Percentiles rank a stretch among this genome's conserved stretches.
These are phyloP conservation scores for Diprion similis DNA, from an alignment of 1,140 invertebrate species.

Conservation along the genomic window DNA sequence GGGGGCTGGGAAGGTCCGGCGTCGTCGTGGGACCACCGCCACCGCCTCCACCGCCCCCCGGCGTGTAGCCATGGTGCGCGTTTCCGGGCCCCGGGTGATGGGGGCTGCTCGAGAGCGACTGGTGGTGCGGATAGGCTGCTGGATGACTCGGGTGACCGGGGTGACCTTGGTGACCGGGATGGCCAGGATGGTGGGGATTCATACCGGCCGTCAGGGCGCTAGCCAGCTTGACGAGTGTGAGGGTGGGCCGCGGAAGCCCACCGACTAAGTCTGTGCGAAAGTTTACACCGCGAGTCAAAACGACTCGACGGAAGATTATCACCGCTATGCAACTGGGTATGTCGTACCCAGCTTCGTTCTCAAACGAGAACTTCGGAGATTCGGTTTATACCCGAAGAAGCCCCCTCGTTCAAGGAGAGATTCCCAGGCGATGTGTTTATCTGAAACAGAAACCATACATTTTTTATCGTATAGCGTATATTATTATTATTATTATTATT, in stretches of 20 bases:
- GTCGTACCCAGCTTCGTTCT: too few species aligned
- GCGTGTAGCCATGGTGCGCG: conserved; percentile 52
- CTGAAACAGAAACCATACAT: too few species aligned
- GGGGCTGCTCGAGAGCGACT: conserved; percentile 59
- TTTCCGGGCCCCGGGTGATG: conserved; percentile 54
- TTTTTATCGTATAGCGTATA: too few species aligned
- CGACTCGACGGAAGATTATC: not conserved
- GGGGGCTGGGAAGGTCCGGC: conserved; percentile 54
- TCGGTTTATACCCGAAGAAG: too few species aligned
- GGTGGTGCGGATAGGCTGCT: conserved; percentile 58
- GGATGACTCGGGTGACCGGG: conserved; percentile 57
- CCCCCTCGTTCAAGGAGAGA: too few species aligned
- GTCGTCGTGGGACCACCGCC: conserved; percentile 49
- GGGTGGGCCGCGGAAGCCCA: conserved; percentile 58
- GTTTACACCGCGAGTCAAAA: not conserved
- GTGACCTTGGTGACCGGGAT: conserved; percentile 40
- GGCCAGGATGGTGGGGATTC: conserved; percentile 61
- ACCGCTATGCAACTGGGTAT: too few species aligned
- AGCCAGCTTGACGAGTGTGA: conserved; percentile 59
- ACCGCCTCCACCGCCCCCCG: conserved; percentile 33
- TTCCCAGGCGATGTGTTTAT: too few species aligned
- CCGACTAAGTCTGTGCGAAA: conserved; percentile 30
- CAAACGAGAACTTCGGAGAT: too few species aligned
- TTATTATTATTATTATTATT: too few species aligned
- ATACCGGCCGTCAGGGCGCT: conserved; percentile 62